Conservation (phyloP, 2,888 invertebrate species). For the Dasypogon diadema region DNA sequence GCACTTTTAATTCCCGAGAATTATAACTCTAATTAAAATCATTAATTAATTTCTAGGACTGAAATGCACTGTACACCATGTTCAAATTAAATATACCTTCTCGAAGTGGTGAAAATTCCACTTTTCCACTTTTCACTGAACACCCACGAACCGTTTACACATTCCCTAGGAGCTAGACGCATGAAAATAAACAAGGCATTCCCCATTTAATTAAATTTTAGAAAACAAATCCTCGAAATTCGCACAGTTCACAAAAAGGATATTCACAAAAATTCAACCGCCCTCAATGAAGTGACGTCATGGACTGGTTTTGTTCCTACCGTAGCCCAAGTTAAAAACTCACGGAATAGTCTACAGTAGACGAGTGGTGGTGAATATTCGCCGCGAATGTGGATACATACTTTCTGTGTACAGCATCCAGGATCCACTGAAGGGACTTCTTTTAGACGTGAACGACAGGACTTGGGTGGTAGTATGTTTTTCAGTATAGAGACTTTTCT, state of each 20-base stretch:
- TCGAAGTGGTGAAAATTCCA: neutral
- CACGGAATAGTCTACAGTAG: neutral
- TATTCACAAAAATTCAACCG: neutral
- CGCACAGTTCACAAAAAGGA: neutral
- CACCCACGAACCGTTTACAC: neutral
- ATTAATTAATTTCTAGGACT: neutral
- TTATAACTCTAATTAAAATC: neutral
- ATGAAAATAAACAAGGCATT: neutral
- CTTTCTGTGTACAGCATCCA: constrained; percentile 12
- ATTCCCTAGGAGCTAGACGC: neutral
- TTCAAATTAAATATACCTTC: no score
- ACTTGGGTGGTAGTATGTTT: neutral
- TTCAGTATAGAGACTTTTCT: neutral
- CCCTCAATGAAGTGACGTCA: constrained; percentile 51
- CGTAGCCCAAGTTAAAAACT: neutral
- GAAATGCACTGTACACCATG: no score
- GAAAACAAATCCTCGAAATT: neutral
- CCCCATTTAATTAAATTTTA: neutral
- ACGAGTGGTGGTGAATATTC: neutral
- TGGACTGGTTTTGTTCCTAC: constrained; percentile 43
- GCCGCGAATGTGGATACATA: neutral
- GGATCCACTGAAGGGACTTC: neutral
- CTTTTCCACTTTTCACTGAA: neutral
- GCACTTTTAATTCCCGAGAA: neutral
- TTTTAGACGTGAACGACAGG: neutral